Conservation (phyloP, 2,888 invertebrate genomes). For the Parthenolecanium corni region DNA sequence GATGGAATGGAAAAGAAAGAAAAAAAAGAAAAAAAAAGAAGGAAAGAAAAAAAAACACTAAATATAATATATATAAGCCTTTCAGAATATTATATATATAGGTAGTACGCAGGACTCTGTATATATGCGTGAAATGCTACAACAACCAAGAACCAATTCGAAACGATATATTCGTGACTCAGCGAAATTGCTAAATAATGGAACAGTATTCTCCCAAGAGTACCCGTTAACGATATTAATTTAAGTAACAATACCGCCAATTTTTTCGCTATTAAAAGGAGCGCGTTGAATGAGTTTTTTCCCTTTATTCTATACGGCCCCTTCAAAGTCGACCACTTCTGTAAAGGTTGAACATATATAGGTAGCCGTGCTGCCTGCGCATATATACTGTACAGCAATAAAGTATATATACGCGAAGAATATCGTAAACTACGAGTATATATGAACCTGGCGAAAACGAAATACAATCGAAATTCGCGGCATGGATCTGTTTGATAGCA, state of each 20-base stretch:
- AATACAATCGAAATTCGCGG: too few relatives aligned
- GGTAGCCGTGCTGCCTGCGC: neutral
- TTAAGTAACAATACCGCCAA: slow-evolving; percentile 22
- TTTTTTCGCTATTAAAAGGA: slow-evolving; percentile 24
- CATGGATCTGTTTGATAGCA: too few relatives aligned
- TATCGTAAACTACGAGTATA: too few relatives aligned
- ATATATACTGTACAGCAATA: too few relatives aligned
- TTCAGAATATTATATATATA: too few relatives aligned
- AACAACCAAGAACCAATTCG: slow-evolving; percentile 16
- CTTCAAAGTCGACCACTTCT: neutral
- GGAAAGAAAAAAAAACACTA: neutral
- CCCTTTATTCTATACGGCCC: neutral
- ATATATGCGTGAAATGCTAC: neutral
- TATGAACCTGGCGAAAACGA: too few relatives aligned
- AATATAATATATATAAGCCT: neutral
- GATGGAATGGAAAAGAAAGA: slow-evolving; percentile 1
- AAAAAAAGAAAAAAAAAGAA: too few relatives aligned
- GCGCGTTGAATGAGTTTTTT: neutral
- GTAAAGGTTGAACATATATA: neutral
- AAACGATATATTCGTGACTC: slow-evolving; percentile 23
- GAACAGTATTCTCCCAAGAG: slow-evolving; percentile 22
- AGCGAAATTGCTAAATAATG: slow-evolving; percentile 21
- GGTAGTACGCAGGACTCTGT: neutral
- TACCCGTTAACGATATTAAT: slow-evolving; percentile 27
- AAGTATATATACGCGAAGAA: too few relatives aligned